Percentiles rank a stretch among this genome's conserved stretches.
phyloP scores from a whole-genome alignment of 2,113 vertebrate species.

The Thunnus thynnus region DNA sequence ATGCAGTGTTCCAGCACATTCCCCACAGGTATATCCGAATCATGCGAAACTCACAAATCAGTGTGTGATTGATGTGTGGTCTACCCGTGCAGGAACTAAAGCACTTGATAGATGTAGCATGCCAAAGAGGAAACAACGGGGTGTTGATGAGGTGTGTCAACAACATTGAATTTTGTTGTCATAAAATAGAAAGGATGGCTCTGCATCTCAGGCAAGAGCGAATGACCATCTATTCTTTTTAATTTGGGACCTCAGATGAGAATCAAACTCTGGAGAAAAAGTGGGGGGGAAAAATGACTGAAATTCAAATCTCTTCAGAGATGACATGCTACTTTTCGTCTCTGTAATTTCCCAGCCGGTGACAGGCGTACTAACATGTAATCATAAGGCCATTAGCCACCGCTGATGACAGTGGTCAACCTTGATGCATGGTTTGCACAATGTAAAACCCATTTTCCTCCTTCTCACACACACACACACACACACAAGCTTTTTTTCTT shows the following conservation, averaged over 20 bases:
- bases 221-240: neutral
- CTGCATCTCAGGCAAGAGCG: neutral
- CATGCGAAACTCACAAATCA: slow-evolving; percentile 26
- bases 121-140: slow-evolving; percentile 49
- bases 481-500: neutral
- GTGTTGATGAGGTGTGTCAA: slow-evolving; percentile 67
- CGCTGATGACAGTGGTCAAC: slow-evolving; percentile 38
- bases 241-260: neutral
- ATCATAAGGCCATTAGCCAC: slow-evolving; percentile 44
- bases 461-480: neutral
- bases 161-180: slow-evolving; percentile 54
- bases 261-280: no score
- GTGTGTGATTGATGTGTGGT: slow-evolving; percentile 46
- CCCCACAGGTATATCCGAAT: slow-evolving; percentile 15
- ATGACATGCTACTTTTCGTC: accelerated
- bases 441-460: neutral
- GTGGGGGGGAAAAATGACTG: neutral
- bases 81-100: slow-evolving; percentile 12
- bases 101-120: slow-evolving; percentile 52
- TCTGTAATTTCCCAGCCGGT: neutral
- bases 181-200: slow-evolving; percentile 46
- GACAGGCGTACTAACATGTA: slow-evolving; percentile 31
- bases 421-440: slow-evolving; percentile 6
- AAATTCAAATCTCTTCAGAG: neutral
- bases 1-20: neutral